These are phyloP conservation scores for Hylaeus volcanicus DNA, from an alignment of 1,140 invertebrate genomes.

Conservation along the genomic window DNA sequence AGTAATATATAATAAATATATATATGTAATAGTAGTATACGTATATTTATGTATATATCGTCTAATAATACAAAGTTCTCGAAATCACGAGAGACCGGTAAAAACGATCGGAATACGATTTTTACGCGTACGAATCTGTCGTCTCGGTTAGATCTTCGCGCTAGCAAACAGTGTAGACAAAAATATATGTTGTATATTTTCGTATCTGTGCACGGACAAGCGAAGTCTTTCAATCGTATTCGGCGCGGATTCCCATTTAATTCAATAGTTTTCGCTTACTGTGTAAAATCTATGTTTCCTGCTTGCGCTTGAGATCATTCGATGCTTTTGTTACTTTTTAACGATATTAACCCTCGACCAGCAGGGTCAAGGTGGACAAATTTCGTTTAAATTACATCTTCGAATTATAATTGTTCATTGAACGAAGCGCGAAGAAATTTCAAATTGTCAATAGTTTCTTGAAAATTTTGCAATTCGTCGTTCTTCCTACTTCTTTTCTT, in stretches of 20 bases:
- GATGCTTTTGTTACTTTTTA: not conserved
- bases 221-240: conserved; percentile 44
- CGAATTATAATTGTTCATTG: no score
- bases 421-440: no score
- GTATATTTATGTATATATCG: conserved; percentile 39
- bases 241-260: conserved; percentile 18
- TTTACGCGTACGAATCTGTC: not conserved
- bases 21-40: conserved; percentile 31
- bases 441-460: no score
- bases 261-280: not conserved
- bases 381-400: not conserved
- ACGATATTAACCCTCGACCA: not conserved
- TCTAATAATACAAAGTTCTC: conserved; percentile 42
- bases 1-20: conserved; percentile 20
- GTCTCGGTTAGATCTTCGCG: not conserved
- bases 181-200: conserved; percentile 38
- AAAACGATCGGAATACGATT: conserved; percentile 39
- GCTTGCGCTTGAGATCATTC: conserved; percentile 19
- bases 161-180: conserved; percentile 45
- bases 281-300: conserved; percentile 18
- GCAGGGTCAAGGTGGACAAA: not conserved
- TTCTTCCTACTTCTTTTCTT: no score
- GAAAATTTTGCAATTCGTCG: no score
- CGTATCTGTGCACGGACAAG: conserved; percentile 28
- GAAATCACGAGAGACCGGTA: conserved; percentile 33